These are phyloP conservation scores for Ophion obscuratus DNA, from an alignment of 2,888 invertebrate genomes.

Conservation along the genomic window DNA sequence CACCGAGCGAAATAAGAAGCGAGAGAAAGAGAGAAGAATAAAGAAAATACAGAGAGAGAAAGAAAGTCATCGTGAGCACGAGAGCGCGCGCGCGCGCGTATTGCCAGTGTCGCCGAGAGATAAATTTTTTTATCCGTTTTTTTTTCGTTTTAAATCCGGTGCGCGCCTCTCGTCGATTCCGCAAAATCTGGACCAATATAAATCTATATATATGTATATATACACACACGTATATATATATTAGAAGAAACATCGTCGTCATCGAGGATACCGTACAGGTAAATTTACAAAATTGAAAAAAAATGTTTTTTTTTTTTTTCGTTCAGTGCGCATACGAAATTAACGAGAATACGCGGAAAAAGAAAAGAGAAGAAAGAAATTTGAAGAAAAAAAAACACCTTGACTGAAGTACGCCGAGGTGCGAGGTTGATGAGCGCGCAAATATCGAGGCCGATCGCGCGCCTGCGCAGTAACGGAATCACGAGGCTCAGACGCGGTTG, in stretches of 20 bases:
- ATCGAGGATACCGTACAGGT: constrained; percentile 27
- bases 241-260: not conserved
- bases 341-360: not conserved
- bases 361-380: too few species aligned
- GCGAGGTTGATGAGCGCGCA: too few species aligned
- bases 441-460: too few species aligned
- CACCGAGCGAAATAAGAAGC: constrained; percentile 42
- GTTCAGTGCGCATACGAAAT: too few species aligned
- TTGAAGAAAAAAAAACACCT: too few species aligned
- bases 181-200: constrained; percentile 57
- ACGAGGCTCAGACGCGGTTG: too few species aligned
- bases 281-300: constrained; percentile 42
- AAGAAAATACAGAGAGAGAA: too few species aligned
- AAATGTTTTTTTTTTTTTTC: not conserved
- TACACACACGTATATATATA: not conserved
- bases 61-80: constrained; percentile 48
- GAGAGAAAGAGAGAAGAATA: too few species aligned
- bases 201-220: not conserved
- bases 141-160: constrained; percentile 9
- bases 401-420: too few species aligned
- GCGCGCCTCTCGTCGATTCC: constrained; percentile 21
- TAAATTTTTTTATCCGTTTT: not conserved
- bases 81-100: constrained; percentile 6
- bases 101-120: constrained; percentile 56
- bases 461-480: too few species aligned